Conservation (phyloP, 2,113 vertebrate genomes). For the Megaceryle torquata region DNA sequence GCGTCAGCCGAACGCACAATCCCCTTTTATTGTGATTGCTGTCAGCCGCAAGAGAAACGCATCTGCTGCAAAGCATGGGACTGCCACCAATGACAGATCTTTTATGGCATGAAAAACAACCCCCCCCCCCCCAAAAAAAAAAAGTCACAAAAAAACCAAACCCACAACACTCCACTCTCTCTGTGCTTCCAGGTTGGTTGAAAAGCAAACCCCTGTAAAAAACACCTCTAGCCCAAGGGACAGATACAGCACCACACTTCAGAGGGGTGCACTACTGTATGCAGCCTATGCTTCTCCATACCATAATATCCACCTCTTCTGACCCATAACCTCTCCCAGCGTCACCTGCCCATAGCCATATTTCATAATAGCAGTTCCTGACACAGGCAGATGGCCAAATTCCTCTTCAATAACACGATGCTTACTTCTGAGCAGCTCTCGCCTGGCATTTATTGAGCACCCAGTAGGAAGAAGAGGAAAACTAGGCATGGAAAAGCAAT, state of each 20-base stretch:
- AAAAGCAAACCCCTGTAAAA: neutral
- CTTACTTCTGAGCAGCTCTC: constrained; percentile 36
- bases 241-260: neutral
- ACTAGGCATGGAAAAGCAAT: neutral
- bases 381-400: constrained; percentile 29
- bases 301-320: neutral
- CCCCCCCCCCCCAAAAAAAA: neutral
- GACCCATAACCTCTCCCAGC: constrained; percentile 31
- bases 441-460: constrained; percentile 59
- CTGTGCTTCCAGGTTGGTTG: neutral
- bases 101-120: neutral
- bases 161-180: neutral
- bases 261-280: neutral
- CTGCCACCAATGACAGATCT: neutral
- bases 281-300: neutral
- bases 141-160: neutral
- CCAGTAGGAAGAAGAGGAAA: constrained; percentile 41
- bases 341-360: constrained; percentile 20
- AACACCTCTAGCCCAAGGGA: neutral
- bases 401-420: constrained; percentile 30
- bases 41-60: constrained; percentile 8
- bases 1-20: constrained; percentile 33
- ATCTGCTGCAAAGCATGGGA: constrained; percentile 10
- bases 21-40: constrained; percentile 7
- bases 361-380: constrained; percentile 54